Base-by-base conservation (phyloP, 1,140 invertebrate genomes). In the Ceratina japonica region DNA sequence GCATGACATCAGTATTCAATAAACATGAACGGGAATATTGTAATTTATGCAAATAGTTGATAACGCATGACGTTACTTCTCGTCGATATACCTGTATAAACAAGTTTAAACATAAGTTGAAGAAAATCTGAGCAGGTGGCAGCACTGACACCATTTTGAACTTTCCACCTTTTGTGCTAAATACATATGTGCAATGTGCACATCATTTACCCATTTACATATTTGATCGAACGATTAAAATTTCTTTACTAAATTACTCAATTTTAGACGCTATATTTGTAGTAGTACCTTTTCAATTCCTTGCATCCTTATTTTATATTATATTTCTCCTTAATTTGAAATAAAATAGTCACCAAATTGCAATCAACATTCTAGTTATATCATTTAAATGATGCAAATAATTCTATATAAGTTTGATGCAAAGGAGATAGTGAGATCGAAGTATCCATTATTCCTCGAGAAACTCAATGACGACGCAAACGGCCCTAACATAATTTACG, bases 401-500 rank as follows among this genome's bases (percentile, higher is more conserved):
- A 22, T 12, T 12, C 64, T 3, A 3, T 3, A 22, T 20, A 15
- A n/a, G 44, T 22, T 58, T 22, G 37, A 15, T 15, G 22, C 15
- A n/a, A 44, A 4, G 3, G 5, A 8, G 18, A 0, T 10, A 18
- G 13, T 4, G 24, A 44, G 4, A 37, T 37, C 31, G n/a, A 12
- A 20, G 49, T 18, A 22, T 8, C 18, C 16, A 49, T 44, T 75
- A 58, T 66, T 58, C 8, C 27, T 24, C 20, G 20, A 16, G 27
- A 3, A 64, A 31, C 31, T 44, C 10, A 52, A 76, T 8, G 54
- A 16, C 16, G 22, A 69, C 75, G 44, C 4, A 52, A 72, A 73
- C n/a, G n/a, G n/a, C n/a, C n/a, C n/a, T n/a, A n/a, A n/a, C n/a
- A 65, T 65, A 52, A 54, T 64, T 74, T 72, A 44, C 71, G 37